Base-by-base conservation (phyloP, 2,113 vertebrate species). In the Otocyon megalotis region DNA sequence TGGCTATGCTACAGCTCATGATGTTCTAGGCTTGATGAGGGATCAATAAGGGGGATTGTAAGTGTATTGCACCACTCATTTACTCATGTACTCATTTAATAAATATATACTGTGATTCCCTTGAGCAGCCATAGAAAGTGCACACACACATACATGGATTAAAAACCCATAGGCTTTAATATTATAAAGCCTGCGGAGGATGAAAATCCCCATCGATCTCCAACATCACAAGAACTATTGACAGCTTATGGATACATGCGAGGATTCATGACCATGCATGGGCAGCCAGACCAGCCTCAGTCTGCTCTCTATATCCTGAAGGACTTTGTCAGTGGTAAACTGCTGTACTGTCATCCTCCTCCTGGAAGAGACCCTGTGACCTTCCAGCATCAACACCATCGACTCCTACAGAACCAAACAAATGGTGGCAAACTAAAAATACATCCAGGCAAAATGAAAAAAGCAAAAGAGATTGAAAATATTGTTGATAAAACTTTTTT, bases 401-500 rank as follows among this genome's bases (percentile, higher is more conserved):
- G 0, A 56, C 88, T 94, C 37, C 37, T 94, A 22, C 96, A 97
- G 80, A 97, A 76, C 53, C 97, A 56, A 26, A 56, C 0, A 0
- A 65, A 97, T 14, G 30, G 37, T 0, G 93, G 94, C 11, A 17
- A 77, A 4, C 79, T 96, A 32, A 84, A 95, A 76, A 72, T 56
- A 20, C 96, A 97, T 20, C 54, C 90, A 3, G 89, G 88, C 72
- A 98, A 97, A 85, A 98, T 95, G 28, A 98, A 83, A n/a, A 99
- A 98, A 98, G 97, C 98, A 93, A 99, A 98, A 96, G 99, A 99
- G 93, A 99, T 99, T 43, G 99, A 99, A 98, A 99, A 99, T 96
- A 80, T 98, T 6, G 99, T 99, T 22, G 99, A 99, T 98, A 99
- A 99, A 98, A 98, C 98, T 1, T 99, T 99, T 98, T 99, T 99